phyloP scores from a whole-genome alignment of 2,113 vertebrate genomes.

The Erinaceus europaeus region DNA sequence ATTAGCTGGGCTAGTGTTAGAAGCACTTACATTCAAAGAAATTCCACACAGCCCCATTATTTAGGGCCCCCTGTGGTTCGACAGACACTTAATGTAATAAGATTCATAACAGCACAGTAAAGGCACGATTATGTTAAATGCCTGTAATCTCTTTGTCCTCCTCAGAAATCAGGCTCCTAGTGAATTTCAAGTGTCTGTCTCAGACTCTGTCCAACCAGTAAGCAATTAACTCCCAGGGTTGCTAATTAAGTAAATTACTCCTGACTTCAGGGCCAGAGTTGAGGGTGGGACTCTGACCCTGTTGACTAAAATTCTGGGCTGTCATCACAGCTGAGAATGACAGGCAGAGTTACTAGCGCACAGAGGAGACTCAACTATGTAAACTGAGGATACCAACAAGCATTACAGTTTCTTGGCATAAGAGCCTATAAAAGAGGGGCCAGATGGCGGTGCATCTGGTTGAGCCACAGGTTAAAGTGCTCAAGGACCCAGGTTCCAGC shows the following conservation, averaged over 20 bases:
- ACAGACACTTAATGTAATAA: background rate
- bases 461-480: too few species aligned
- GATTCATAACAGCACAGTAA: conserved; percentile 18
- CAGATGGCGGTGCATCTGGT: too few species aligned
- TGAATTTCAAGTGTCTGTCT: conserved; percentile 43
- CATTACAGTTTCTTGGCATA: background rate
- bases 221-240: conserved; percentile 34
- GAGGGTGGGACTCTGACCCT: background rate
- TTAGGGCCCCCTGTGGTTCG: background rate
- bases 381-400: too few species aligned
- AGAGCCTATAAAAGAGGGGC: too few species aligned
- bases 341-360: background rate
- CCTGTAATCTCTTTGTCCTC: conserved; percentile 32
- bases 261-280: background rate
- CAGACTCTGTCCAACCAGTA: conserved; percentile 28
- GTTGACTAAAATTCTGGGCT: conserved; percentile 7
- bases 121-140: conserved; percentile 35
- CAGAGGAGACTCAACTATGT: too few species aligned
- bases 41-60: background rate
- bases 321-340: background rate
- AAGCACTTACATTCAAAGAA: conserved; percentile 30
- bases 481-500: too few species aligned
- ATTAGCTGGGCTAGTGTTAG: background rate
- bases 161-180: conserved; percentile 49
- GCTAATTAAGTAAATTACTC: conserved; percentile 51